Evolutionary conservation across 2,113 vertebrate genomes (phyloP).

Genomic region (Glareola pratincola): DNA sequence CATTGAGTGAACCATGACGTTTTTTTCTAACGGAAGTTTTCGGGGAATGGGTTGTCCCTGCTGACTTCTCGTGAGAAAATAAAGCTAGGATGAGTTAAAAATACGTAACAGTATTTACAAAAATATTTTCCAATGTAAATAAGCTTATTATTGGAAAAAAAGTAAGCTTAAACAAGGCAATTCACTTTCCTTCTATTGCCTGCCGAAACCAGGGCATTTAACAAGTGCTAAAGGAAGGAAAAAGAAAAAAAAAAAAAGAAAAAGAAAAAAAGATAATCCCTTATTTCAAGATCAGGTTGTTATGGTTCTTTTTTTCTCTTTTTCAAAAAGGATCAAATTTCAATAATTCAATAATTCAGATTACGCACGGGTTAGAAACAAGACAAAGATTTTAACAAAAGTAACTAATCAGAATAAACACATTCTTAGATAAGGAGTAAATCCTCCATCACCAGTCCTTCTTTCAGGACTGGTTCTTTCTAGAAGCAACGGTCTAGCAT

Average conservation of each 20-base stretch:
- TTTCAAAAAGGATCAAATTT: background rate
- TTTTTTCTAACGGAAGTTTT: background rate
- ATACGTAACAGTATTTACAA: background rate
- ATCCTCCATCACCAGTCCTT: background rate
- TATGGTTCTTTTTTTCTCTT: background rate
- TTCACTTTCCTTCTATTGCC: background rate
- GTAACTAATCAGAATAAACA: background rate
- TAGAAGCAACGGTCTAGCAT: background rate
- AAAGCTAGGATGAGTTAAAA: background rate
- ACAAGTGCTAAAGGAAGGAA: background rate
- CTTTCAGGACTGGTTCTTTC: background rate
- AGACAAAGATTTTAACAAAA: background rate
- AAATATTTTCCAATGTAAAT: background rate
- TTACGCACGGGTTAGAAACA: background rate
- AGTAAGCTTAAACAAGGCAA: background rate
- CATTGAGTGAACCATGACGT: background rate
- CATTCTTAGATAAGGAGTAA: accelerated
- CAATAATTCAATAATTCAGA: background rate
- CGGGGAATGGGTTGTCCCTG: background rate
- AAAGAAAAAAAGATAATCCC: background rate
- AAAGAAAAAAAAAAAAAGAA: background rate
- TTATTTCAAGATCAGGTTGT: background rate
- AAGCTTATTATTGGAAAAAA: background rate
- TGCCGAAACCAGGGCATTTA: background rate
- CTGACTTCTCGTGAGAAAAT: background rate